Evolutionary conservation across 2,113 vertebrate genomes (phyloP), one percentile per base, ranked within the genome.

Genomic region (Panurus biarmicus): DNA sequence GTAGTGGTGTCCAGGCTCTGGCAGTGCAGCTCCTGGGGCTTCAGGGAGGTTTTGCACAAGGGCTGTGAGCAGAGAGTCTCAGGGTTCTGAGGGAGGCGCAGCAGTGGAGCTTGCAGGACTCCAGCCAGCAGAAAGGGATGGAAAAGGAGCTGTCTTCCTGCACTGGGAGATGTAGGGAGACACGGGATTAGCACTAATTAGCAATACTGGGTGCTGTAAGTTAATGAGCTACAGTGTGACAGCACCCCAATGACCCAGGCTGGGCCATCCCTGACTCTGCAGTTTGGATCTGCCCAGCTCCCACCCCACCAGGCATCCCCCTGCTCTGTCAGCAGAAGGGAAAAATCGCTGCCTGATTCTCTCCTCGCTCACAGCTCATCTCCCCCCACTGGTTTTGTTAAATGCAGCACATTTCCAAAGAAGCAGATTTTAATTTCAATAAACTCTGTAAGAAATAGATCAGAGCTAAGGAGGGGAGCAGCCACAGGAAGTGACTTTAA

Each of bases 401-500:
- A 81, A 73, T 47, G 82, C 72, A 85, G 90, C 81, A 62, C 87
- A 84, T 91, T 93, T 87, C 90, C 92, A 83, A 87, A 74, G 77
- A 61, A 93, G 89, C 75, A 75, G 82, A 80, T 94, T 96, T 96
- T 96, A 86, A 94, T 96, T 95, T 95, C 95, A 94, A 75, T 79
- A 80, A 89, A 87, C 96, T 93, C 93, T 8, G 77, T 74, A 79
- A 93, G 95, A 95, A 96, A 96, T 92, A 97, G 96, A 93, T 85
- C 65, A 92, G 90, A 4, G 18, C 87, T 95, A 93, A 75, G 91
- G 90, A 92, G 94, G 90, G 80, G 82, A 91, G 90, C 88, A 94
- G 92, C 86, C 51, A 72, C 85, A 87, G 96, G 93, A 96, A 96
- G 85, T 91, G 96, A 93, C 95, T 95, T 95, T 83, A 95, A 89